Base-by-base conservation (phyloP, 2,888 invertebrate genomes). In the Nowickia ferox region DNA sequence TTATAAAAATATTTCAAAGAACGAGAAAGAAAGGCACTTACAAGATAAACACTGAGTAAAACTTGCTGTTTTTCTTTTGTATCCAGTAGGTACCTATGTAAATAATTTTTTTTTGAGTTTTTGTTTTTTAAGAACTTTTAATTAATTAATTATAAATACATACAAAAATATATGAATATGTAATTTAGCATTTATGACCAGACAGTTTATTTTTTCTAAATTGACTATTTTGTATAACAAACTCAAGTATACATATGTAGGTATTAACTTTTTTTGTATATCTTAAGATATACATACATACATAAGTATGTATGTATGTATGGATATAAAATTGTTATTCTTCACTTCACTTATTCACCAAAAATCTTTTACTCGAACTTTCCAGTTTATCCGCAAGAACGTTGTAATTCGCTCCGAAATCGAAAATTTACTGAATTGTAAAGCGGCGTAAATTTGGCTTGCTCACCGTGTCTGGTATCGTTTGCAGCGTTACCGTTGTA, bases 331-430 rank as follows among this genome's bases (percentile, higher is more conserved):
- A 42, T 9, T 63, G 51, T 48, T n/a, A 44, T 46, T 59, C 46
- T 61, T 65, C 13, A 42, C 8, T 78, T 48, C 42, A 57, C 57
- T 74, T 57, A 65, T 72, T 42, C 66, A 74, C 74, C 57, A 48
- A 59, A 30, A 66, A 19, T 13, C 15, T 19, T 22, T 57, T n/a
- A 57, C 8, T 38, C 57, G 15, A 22, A 42, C 51, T 15, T 53
- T 78, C 6, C 17, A 30, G 63, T 83, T 51, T 71, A 75, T 80
- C 59, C 61, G 61, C 59, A 46, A 84, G 57, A 86, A 82, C 85
- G 85, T 76, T 86, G 82, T 83, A 83, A 86, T 61, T 57, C 83
- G 79, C 83, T 68, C 51, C 72, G 72, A 76, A 76, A 79, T 86
- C 82, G 82, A 86, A 83, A 71, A 86, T 75, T 74, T 75, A 86